These are phyloP conservation scores for Ferrisia virgata DNA, from an alignment of 2,888 invertebrate genomes.

Conservation along the genomic window DNA sequence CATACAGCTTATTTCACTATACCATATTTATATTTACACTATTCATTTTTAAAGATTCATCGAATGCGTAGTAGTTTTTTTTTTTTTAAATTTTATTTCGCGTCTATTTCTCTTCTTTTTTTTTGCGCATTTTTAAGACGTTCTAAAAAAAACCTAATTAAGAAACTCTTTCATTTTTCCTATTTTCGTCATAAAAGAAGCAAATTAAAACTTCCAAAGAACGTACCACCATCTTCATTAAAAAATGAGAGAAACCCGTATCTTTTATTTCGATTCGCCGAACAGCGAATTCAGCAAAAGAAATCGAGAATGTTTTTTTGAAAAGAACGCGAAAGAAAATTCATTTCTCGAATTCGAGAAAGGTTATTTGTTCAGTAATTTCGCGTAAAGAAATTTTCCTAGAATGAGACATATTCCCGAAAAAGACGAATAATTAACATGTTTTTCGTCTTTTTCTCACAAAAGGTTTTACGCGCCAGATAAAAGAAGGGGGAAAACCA, in stretches of 20 bases:
- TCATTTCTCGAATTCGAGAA: constrained; percentile 40
- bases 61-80: constrained; percentile 27
- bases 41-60: constrained; percentile 22
- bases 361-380: constrained; percentile 42
- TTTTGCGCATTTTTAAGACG: constrained; percentile 12
- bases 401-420: constrained; percentile 44
- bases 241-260: constrained; percentile 42
- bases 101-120: constrained; percentile 7
- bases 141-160: constrained; percentile 42
- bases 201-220: constrained; percentile 42
- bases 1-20: constrained; percentile 23
- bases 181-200: constrained; percentile 43
- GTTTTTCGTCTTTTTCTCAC: constrained; percentile 35
- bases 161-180: constrained; percentile 43
- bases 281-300: constrained; percentile 41
- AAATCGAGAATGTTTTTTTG: constrained; percentile 36
- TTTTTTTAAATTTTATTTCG: constrained; percentile 39
- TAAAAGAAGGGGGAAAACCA: constrained; percentile 37
- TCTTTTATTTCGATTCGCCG: constrained; percentile 43
- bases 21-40: constrained; percentile 16
- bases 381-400: constrained; percentile 40
- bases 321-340: constrained; percentile 38
- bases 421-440: constrained; percentile 44
- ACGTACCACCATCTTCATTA: constrained; percentile 44
- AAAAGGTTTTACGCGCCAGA: constrained; percentile 37